These are phyloP conservation scores for Artemia franciscana DNA, from an alignment of 1,140 invertebrate species.

Conservation along the genomic window DNA sequence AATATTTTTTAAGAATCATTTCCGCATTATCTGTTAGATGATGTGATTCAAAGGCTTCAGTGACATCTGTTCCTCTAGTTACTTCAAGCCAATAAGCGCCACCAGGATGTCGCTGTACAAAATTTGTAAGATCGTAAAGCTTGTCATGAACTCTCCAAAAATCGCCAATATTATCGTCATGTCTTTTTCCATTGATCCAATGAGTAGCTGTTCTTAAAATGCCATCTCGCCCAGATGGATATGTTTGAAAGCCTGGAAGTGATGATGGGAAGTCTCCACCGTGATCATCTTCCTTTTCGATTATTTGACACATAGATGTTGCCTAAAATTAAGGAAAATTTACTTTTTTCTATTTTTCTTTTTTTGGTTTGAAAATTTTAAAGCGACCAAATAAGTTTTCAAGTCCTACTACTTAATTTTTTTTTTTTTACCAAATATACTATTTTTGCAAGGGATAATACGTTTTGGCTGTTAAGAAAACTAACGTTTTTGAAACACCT, in stretches of 20 bases:
- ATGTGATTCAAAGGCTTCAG: conserved; percentile 41
- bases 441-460: too few species aligned
- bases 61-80: conserved; percentile 38
- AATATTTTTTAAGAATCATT: conserved; percentile 32
- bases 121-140: conserved; percentile 45
- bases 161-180: conserved; percentile 43
- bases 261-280: not conserved
- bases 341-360: too few species aligned
- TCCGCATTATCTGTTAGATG: conserved; percentile 27
- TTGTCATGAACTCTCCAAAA: conserved; percentile 50
- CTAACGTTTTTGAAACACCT: too few species aligned
- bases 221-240: conserved; percentile 12
- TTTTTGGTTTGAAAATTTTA: too few species aligned
- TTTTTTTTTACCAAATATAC: too few species aligned
- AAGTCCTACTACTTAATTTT: too few species aligned
- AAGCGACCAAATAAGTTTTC: too few species aligned
- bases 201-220: conserved; percentile 12
- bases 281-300: too few species aligned
- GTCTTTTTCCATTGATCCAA: conserved; percentile 36
- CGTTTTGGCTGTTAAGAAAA: too few species aligned
- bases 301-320: too few species aligned
- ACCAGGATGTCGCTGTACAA: conserved; percentile 46
- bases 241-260: conserved; percentile 12
- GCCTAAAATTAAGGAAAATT: too few species aligned
- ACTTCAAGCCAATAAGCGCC: conserved; percentile 42